Conservation (phyloP, 2,113 vertebrate genomes). For the Dicrurus megarhynchus region DNA sequence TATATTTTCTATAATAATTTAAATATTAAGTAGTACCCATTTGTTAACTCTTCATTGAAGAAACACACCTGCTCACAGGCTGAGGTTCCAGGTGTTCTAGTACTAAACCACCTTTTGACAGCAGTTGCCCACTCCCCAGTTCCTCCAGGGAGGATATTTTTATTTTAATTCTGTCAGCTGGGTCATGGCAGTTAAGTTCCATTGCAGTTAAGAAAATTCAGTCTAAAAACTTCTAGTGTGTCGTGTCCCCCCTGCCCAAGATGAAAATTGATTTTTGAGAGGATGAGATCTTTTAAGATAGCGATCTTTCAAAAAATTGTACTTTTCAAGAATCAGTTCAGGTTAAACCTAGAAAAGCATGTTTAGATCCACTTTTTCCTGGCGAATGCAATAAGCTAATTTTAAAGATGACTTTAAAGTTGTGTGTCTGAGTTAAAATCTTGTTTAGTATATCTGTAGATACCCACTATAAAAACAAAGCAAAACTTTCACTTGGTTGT, state of each 20-base stretch:
- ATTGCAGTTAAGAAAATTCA: background rate
- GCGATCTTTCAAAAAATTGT: background rate
- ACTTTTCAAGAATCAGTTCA: background rate
- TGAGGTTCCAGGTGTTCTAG: background rate
- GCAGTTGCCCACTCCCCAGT: background rate
- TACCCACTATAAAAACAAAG: background rate
- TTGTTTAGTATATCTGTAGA: background rate
- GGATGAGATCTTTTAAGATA: background rate
- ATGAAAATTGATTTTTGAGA: background rate
- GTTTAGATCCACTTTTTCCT: background rate
- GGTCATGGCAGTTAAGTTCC: background rate
- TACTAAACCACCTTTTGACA: background rate
- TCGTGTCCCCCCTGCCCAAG: accelerated
- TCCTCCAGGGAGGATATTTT: background rate
- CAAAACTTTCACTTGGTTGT: background rate
- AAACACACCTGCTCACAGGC: background rate
- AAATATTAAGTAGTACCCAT: background rate
- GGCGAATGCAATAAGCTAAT: background rate
- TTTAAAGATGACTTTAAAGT: background rate
- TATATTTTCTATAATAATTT: background rate
- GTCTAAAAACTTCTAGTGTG: background rate
- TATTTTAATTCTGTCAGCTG: background rate
- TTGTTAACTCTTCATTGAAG: background rate
- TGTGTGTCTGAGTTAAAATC: background rate
- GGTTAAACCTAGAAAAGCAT: background rate